These are phyloP conservation scores for Heliocidaris tuberculata DNA, from an alignment of 35 echinoderm and acorn worm genomes.

Conservation along the genomic window DNA sequence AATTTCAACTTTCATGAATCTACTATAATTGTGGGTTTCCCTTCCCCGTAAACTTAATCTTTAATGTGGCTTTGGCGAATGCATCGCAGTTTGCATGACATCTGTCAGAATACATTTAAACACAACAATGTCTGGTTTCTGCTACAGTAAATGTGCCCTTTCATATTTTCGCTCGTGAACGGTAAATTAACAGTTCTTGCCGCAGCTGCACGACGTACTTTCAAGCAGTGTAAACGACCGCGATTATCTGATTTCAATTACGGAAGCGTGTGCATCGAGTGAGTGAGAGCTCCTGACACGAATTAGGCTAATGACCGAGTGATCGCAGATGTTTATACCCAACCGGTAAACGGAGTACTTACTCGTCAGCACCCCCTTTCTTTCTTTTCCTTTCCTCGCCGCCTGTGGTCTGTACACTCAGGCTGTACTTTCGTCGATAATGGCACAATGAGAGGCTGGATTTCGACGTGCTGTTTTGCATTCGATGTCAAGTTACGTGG, in stretches of 20 bases:
- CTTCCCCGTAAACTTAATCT: not conserved
- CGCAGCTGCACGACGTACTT: not conserved
- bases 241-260: slow-evolving; percentile 13
- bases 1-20: not conserved
- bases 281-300: not conserved
- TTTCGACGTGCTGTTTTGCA: not conserved
- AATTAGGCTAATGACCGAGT: slow-evolving; percentile 10
- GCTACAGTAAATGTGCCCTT: not conserved
- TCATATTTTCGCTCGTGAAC: not conserved
- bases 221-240: not conserved
- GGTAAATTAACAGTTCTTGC: not conserved
- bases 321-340: slow-evolving; percentile 16
- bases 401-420: not conserved
- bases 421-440: not conserved
- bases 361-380: not conserved
- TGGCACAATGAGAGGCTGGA: not conserved
- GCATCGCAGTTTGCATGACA: not conserved
- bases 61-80: not conserved
- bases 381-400: not conserved
- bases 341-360: not conserved
- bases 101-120: not conserved
- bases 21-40: not conserved
- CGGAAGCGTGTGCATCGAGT: not conserved
- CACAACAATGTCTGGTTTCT: not conserved
- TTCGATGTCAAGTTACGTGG: not conserved